A percentile compares a stretch with the other conserved stretches of the same genome.
phyloP scores from a whole-genome alignment of 2,113 vertebrate genomes.

The Cottus gobio region DNA sequence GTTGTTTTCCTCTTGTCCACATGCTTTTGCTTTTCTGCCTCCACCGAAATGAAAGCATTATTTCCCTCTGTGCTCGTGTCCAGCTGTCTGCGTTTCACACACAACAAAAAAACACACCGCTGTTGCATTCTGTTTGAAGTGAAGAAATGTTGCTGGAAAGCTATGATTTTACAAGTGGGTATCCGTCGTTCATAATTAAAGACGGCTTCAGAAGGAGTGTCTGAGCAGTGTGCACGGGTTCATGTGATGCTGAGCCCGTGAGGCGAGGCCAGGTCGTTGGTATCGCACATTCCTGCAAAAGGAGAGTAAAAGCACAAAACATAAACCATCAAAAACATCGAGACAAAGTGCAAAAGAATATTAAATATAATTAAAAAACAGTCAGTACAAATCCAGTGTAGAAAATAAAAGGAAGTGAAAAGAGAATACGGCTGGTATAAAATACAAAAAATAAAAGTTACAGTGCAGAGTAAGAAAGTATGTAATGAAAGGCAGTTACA shows the following conservation, averaged over 20 bases:
- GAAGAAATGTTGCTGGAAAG: constrained; percentile 30
- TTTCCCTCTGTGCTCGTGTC: constrained; percentile 19
- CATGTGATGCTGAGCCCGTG: background rate
- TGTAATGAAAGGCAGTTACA: background rate
- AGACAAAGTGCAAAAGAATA: background rate
- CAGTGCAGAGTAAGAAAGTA: background rate
- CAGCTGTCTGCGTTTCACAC: constrained; percentile 22
- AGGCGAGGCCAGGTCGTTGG: background rate
- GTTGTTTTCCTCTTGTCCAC: constrained; percentile 40
- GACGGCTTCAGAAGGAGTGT: background rate
- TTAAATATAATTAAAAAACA: background rate
- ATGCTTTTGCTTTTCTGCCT: constrained; percentile 15
- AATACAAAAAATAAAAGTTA: background rate
- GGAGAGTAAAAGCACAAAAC: background rate
- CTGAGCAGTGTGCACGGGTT: background rate
- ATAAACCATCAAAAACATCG: background rate
- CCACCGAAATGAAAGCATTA: constrained; percentile 32
- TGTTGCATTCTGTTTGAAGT: constrained; percentile 8
- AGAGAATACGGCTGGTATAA: background rate
- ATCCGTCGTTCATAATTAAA: background rate
- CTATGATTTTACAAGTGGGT: constrained; percentile 1
- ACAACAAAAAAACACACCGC: constrained; percentile 15
- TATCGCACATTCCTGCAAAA: background rate
- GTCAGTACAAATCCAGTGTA: background rate
- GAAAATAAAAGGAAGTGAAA: background rate